Evolutionary conservation across 2,888 invertebrate genomes (phyloP).

Genomic region (Coenonympha glycerion): DNA sequence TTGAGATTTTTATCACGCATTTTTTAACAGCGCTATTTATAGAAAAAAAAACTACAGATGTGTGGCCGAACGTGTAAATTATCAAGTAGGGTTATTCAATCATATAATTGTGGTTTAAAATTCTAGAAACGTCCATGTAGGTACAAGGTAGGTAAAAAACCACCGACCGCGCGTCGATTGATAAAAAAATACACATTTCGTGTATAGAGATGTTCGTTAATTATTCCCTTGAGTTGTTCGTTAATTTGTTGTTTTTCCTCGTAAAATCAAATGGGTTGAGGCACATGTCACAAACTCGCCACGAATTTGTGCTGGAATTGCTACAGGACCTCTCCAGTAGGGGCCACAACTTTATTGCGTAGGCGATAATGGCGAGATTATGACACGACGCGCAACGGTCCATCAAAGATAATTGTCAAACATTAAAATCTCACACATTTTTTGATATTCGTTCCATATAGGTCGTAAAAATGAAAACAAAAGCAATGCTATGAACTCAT

Average conservation of each 20-base stretch:
- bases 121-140: background rate
- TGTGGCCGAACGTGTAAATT: constrained; percentile 7
- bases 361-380: background rate
- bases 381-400: too few species aligned
- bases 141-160: too few species aligned
- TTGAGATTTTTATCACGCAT: constrained; percentile 39
- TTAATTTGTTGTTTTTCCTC: too few species aligned
- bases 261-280: constrained; percentile 16
- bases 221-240: too few species aligned
- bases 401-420: too few species aligned
- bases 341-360: background rate
- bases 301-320: constrained; percentile 19
- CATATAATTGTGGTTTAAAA: background rate
- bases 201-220: too few species aligned
- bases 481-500: too few species aligned
- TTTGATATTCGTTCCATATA: too few species aligned
- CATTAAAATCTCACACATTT: too few species aligned
- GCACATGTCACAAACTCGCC: constrained; percentile 17
- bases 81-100: background rate
- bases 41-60: background rate
- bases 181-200: too few species aligned
- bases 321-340: constrained; percentile 9
- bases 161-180: too few species aligned
- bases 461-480: too few species aligned
- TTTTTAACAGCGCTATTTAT: constrained; percentile 29